Evolutionary conservation across 1,140 invertebrate species (phyloP).

Genomic region (Drosophila lowei): DNA sequence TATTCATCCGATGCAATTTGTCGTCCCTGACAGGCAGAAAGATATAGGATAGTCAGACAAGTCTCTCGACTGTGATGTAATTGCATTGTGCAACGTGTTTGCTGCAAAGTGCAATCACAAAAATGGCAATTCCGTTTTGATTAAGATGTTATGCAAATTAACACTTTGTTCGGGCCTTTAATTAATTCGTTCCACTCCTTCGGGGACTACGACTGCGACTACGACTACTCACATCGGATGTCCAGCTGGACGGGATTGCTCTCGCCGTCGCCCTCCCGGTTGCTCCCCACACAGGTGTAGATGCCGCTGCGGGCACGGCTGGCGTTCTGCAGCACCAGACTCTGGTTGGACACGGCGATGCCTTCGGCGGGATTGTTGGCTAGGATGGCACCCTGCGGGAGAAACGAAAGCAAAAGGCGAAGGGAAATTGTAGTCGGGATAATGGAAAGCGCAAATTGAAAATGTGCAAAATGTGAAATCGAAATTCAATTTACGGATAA

Average conservation of each 20-base stretch:
- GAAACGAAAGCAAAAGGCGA: slow-evolving; percentile 15
- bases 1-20: slow-evolving; percentile 44
- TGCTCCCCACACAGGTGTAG: slow-evolving; percentile 93
- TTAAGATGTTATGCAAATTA: slow-evolving; percentile 64
- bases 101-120: slow-evolving; percentile 45
- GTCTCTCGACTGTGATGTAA: slow-evolving; percentile 22
- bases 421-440: slow-evolving; percentile 20
- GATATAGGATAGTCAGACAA: slow-evolving; percentile 18
- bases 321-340: slow-evolving; percentile 91
- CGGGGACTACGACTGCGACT: slow-evolving; percentile 73
- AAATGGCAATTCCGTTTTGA: slow-evolving; percentile 41
- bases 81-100: slow-evolving; percentile 51
- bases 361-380: slow-evolving; percentile 89
- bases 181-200: background rate
- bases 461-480: slow-evolving; percentile 27
- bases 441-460: slow-evolving; percentile 46
- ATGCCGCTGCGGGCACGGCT: slow-evolving; percentile 89
- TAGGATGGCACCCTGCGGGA: slow-evolving; percentile 86
- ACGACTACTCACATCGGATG: slow-evolving; percentile 91
- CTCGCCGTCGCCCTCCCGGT: slow-evolving; percentile 92
- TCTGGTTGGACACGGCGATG: slow-evolving; percentile 94
- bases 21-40: slow-evolving; percentile 13
- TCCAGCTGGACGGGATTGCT: slow-evolving; percentile 92
- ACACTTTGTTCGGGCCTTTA: slow-evolving; percentile 26
- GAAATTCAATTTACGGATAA: slow-evolving; percentile 73